These are phyloP conservation scores for Rhipidura dahli DNA, from an alignment of 2,113 vertebrate species.

Conservation along the genomic window DNA sequence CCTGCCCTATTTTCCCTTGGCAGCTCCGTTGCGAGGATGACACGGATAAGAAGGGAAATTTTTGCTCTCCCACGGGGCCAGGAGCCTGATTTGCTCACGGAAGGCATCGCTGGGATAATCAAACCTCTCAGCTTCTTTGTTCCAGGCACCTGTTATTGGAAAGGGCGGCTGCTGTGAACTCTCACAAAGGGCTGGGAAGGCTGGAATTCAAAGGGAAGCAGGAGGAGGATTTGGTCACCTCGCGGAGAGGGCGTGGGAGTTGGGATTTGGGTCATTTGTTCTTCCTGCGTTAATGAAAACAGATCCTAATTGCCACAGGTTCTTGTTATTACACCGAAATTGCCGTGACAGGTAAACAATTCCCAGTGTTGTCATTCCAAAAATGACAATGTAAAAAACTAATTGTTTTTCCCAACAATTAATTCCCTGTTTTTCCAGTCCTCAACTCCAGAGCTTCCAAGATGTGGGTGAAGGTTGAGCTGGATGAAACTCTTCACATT, in stretches of 20 bases:
- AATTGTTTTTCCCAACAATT: rapidly evolving
- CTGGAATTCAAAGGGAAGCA: neutral
- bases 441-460: neutral
- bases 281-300: rapidly evolving
- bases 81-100: neutral
- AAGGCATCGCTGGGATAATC: neutral
- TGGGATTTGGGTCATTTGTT: neutral
- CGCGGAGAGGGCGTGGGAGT: neutral
- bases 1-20: neutral
- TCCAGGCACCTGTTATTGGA: neutral
- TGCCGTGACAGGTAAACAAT: neutral
- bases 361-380: neutral
- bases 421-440: neutral
- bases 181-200: neutral
- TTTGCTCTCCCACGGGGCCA: neutral
- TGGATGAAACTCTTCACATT: neutral
- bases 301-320: neutral
- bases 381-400: rapidly evolving
- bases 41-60: neutral
- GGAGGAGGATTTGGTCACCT: neutral
- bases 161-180: neutral
- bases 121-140: neutral
- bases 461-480: neutral
- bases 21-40: neutral
- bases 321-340: neutral